Evolutionary conservation across 2,888 invertebrate genomes (phyloP), one percentile per base, ranked within the genome.

Genomic region (Dorcus hopei): DNA sequence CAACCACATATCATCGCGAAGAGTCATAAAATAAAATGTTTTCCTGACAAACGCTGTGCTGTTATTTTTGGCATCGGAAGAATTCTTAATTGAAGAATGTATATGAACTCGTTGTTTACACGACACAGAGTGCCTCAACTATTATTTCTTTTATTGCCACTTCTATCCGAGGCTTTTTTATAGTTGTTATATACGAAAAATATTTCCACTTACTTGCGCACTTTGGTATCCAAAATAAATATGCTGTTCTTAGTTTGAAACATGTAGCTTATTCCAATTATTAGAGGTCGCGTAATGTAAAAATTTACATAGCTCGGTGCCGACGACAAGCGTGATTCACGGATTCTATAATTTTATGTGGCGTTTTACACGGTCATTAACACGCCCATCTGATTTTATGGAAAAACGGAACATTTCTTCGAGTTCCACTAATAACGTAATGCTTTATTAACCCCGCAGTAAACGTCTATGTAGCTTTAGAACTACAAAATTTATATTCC

Each of bases 81-180:
- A 60, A 54, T 58, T 53, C 63, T 58, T 64, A 66, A 66, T 66
- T 64, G 65, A 66, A 64, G 58, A 64, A 62, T 63, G 61, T 60
- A 57, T 59, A 62, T 61, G 62, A 61, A 61, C 61, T 57, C 55
- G 59, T 64, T 64, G 62, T 64, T 62, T 64, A 64, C 62, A 64
- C 57, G 51, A 52, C 51, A 54, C 52, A 57, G 58, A 63, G 61
- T 58, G 65, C 63, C 57, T 54, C 56, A 54, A 65, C 59, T 58
- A 62, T 63, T 59, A 61, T 64, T 62, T 59, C 62, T 62, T 64
- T 45, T 45, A 45, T 45, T 45, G 23, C 19, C 45, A 9, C 9
- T 23, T 19, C 23, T 45, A 19, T 23, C 19, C 9, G 16, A 16
- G 45, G 9, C 19, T 19, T 45, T 45, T 45, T 45, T 45, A 45